Percentiles rank a stretch among this genome's conserved stretches.
phyloP scores from a whole-genome alignment of 2,113 vertebrate species.

The Albula goreensis region DNA sequence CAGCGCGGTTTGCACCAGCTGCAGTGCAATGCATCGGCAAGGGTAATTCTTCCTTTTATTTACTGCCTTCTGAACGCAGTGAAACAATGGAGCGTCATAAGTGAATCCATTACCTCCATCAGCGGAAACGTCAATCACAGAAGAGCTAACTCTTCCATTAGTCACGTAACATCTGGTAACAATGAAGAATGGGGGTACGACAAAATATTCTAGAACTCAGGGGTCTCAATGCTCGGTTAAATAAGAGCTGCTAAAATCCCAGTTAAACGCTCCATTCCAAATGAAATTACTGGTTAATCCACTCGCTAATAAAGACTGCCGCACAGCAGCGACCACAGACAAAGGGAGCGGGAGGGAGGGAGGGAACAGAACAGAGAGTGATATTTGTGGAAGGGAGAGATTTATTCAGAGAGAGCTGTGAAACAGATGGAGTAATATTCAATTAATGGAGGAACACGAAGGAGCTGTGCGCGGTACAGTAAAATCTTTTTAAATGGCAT shows the following conservation, averaged over 20 bases:
- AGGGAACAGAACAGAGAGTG: conserved; percentile 5
- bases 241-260: conserved; percentile 28
- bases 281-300: conserved; percentile 59
- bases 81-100: not conserved
- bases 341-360: conserved; percentile 12
- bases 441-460: conserved; percentile 32
- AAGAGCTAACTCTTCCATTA: not conserved
- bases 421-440: conserved; percentile 51
- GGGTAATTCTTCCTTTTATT: not conserved
- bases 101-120: not conserved
- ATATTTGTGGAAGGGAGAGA: conserved; percentile 26
- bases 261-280: conserved; percentile 38
- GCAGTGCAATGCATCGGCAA: not conserved
- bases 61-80: not conserved
- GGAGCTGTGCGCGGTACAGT: not conserved
- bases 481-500: not conserved
- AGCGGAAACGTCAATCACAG: not conserved
- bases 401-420: conserved; percentile 34
- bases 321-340: conserved; percentile 35
- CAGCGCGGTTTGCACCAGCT: not conserved
- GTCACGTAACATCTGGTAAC: not conserved
- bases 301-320: conserved; percentile 42
- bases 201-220: not conserved
- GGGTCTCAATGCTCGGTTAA: not conserved
- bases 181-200: not conserved